Base-by-base conservation (phyloP, 37 sponge, comb jelly and placozoan genomes). In the Beroe ovata region DNA sequence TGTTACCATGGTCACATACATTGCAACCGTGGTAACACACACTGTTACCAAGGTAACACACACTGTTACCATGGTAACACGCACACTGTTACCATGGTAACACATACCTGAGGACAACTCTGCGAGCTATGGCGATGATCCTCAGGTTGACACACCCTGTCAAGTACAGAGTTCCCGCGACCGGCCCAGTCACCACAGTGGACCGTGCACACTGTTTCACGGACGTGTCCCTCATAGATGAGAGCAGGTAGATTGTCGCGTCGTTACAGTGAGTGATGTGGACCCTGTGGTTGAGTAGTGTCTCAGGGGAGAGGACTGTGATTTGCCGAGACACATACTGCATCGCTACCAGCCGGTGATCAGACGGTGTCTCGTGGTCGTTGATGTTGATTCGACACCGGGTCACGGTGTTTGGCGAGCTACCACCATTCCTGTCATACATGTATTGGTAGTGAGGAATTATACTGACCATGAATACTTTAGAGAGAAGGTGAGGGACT, bases 281-380 rank as follows among this genome's bases (percentile, higher is more conserved):
- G 0, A 77, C 84, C 11, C 84, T 11, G 84, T 77, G 84, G 54
- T 42, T 42, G n/a, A 77, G 84, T 29, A 77, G 84, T 0, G 84
- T 42, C n/a, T 42, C 84, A 14, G 54, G 47, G 84, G 29, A 8
- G 29, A 77, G 84, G 41, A 77, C 84, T 0, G 54, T 21, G 41
- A 77, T 77, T 40, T 77, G 84, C 8, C 84, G 84, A 3, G 54
- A 77, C 4, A 77, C 84, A 54, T 77, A 77, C 84, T 77, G 84
- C 84, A 77, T 77, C 36, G 84, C 84, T 18, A 77, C 38, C 28
- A 77, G 42, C 22, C 84, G 84, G 84, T 77, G 84, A 3, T 42
- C 84, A 36, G 26, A 16, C 22, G 84, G 84, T 2, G 84, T 77
- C 33, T 77, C 84, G 84, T 77, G 84, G 84, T 77, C 84, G 84